These are phyloP conservation scores for Apostichopus leukothele DNA, from an alignment of 53 echinoderm and acorn worm species.

Conservation along the genomic window DNA sequence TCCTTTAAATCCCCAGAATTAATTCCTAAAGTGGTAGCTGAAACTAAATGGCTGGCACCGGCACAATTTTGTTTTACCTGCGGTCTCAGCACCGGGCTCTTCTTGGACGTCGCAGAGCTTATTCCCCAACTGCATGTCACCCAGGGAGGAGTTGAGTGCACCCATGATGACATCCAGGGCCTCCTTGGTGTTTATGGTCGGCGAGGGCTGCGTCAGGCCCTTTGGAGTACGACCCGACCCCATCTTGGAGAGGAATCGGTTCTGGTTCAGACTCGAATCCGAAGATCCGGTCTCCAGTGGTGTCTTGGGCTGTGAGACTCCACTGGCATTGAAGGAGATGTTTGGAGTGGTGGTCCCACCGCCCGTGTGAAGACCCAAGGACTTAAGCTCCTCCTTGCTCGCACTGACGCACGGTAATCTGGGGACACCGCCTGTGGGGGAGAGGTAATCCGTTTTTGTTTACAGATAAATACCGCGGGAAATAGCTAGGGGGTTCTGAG, in stretches of 20 bases:
- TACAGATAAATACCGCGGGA: background rate
- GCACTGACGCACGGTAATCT: background rate
- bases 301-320: conserved; percentile 25
- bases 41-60: no score
- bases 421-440: background rate
- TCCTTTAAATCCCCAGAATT: no score
- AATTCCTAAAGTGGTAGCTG: no score
- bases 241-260: conserved; percentile 35
- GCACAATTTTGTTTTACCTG: background rate
- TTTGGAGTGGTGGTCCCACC: conserved; percentile 51
- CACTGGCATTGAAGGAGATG: conserved; percentile 44
- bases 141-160: conserved; percentile 78
- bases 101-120: conserved; percentile 7
- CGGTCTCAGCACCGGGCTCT: background rate
- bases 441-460: background rate
- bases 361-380: background rate
- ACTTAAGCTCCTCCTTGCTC: background rate
- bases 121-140: conserved; percentile 33
- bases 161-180: conserved; percentile 79
- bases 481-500: no score
- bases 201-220: conserved; percentile 77
- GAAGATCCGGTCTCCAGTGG: background rate
- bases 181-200: conserved; percentile 93
- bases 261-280: background rate
- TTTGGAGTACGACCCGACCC: conserved; percentile 67